Evolutionary conservation across 2,797 vertebrate genomes (phyloP).

Genomic region (Ctenopoma multispine): DNA sequence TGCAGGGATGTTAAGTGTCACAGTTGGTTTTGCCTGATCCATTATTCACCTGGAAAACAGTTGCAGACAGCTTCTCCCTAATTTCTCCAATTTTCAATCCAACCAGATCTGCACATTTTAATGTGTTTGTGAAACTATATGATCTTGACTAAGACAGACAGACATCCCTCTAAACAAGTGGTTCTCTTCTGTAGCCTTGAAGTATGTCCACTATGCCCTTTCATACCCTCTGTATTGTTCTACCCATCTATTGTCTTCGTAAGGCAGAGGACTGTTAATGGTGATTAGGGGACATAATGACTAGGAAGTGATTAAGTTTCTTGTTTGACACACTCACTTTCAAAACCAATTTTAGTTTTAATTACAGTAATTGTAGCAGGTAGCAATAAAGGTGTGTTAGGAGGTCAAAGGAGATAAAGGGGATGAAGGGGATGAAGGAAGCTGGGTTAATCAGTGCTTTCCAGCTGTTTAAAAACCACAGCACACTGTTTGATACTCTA

Average conservation of each 20-base stretch:
- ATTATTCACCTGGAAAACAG: slow-evolving; percentile 39
- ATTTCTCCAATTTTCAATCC: slow-evolving; percentile 3
- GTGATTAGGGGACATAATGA: slow-evolving; percentile 49
- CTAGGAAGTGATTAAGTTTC: slow-evolving; percentile 40
- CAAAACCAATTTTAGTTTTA: slow-evolving; percentile 52
- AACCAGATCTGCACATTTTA: slow-evolving; percentile 24
- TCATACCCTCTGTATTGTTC: background rate
- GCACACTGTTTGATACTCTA: slow-evolving; percentile 7
- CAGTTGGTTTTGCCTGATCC: slow-evolving; percentile 27
- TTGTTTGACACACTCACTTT: slow-evolving; percentile 57
- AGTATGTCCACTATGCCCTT: too few relatives aligned
- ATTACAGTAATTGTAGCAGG: slow-evolving; percentile 44
- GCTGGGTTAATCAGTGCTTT: slow-evolving; percentile 32
- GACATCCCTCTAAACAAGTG: slow-evolving; percentile 7
- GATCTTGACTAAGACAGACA: background rate
- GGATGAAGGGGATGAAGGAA: background rate
- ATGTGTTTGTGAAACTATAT: slow-evolving; percentile 19
- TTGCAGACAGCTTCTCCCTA: slow-evolving; percentile 7
- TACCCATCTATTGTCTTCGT: slow-evolving; percentile 14
- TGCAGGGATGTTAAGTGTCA: slow-evolving; percentile 19
- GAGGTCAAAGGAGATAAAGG: slow-evolving; percentile 23
- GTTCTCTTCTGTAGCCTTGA: too few relatives aligned
- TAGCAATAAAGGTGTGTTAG: slow-evolving; percentile 39
- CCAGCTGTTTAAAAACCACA: background rate
- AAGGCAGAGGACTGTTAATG: slow-evolving; percentile 33